phyloP scores from a whole-genome alignment of 2,113 vertebrate genomes.

The Xiphias gladius region DNA sequence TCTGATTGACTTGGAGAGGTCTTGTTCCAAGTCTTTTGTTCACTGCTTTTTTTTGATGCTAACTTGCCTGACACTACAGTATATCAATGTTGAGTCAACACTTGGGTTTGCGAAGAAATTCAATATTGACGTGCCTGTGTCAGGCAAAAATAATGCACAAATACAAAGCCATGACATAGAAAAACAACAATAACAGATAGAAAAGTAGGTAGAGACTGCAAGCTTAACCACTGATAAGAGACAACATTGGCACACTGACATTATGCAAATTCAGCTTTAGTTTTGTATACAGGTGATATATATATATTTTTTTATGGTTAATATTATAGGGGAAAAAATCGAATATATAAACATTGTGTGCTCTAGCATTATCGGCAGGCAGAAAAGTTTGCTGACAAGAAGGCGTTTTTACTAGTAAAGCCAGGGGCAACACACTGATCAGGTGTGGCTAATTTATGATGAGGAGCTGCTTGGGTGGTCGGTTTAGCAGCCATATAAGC shows the following conservation, averaged over 20 bases:
- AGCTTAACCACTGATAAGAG: slow-evolving; percentile 56
- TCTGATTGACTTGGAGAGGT: slow-evolving; percentile 44
- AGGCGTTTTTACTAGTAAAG: slow-evolving; percentile 14
- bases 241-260: slow-evolving; percentile 58
- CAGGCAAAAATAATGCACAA: slow-evolving; percentile 66
- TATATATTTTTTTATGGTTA: background rate
- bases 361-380: background rate
- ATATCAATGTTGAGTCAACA: slow-evolving; percentile 58
- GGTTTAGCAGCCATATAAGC: background rate
- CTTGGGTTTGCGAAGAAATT: slow-evolving; percentile 64
- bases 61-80: slow-evolving; percentile 55
- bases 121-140: slow-evolving; percentile 60
- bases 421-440: background rate
- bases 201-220: slow-evolving; percentile 57
- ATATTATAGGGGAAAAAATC: slow-evolving; percentile 12
- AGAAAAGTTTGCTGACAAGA: background rate
- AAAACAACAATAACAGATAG: slow-evolving; percentile 65
- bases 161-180: slow-evolving; percentile 68
- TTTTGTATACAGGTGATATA: background rate
- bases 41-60: slow-evolving; percentile 36
- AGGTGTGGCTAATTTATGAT: background rate
- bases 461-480: slow-evolving; percentile 1
- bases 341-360: background rate
- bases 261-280: slow-evolving; percentile 24
- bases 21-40: slow-evolving; percentile 37